Evolutionary conservation across 2,113 vertebrate species (phyloP), one percentile per base, ranked within the genome.

Genomic region (Sakesphorus luctuosus): DNA sequence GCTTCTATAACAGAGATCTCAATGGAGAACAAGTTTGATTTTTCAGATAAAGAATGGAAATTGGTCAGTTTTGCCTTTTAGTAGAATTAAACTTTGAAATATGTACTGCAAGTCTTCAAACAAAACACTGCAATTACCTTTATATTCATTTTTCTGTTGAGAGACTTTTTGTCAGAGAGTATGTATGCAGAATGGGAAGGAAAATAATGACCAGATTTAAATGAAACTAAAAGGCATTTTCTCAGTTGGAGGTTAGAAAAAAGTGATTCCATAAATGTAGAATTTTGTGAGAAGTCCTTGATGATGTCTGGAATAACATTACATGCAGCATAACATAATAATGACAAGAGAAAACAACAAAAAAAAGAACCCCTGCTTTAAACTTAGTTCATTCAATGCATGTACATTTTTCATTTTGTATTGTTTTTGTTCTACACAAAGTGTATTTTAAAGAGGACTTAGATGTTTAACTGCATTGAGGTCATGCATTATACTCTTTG

Each of bases 141-240:
- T 72, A 36, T 79, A 44, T 66, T 63, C 62, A 10, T 14, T 94
- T 96, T 95, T 97, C 66, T 92, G 35, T 83, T 80, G 44, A 59
- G 83, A 96, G 89, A 82, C 58, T 96, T 96, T 88, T 31, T 94
- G 81, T 77, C 87, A 84, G 88, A 62, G 62, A 95, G 31, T 72
- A 83, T 29, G 18, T 58, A 91, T 84, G 73, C 35, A 79, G 69
- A 93, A 97, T 90, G 80, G 91, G 49, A 94, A 90, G 73, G 63
- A 95, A 97, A 98, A 97, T 96, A 97, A 97, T 89, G 89, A 97
- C 95, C 90, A 97, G 80, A 87, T 97, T 96, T 95, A 97, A 97
- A 95, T 5, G 69, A 94, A 97, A 91, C 92, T 91, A 96, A 97
- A 97, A 96, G 79, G 71, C 93, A 92, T 95, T 97, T 98, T 97